Conservation (phyloP, 2,113 vertebrate genomes). For the Oryzias woworae region DNA sequence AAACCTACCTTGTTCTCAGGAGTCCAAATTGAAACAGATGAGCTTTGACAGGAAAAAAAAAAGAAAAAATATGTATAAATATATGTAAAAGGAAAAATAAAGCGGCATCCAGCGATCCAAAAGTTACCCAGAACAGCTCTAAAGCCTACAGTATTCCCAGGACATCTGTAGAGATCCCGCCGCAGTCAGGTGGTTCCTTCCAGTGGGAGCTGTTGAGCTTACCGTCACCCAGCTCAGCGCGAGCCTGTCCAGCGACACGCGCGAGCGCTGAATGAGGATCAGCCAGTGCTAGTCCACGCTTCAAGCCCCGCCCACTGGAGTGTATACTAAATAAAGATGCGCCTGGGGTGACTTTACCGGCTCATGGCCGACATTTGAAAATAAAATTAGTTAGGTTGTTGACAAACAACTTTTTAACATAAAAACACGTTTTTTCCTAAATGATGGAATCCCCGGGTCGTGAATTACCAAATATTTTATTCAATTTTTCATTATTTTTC, state of each 20-base stretch:
- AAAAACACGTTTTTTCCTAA: too few relatives aligned
- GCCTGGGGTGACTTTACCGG: too few relatives aligned
- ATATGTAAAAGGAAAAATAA: neutral
- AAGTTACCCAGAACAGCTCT: constrained; percentile 58
- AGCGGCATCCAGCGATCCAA: constrained; percentile 60
- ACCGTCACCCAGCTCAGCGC: neutral
- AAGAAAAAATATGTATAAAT: neutral
- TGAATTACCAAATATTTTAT: too few relatives aligned
- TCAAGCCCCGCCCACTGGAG: constrained; percentile 57
- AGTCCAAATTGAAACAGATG: neutral
- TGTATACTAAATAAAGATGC: constrained; percentile 22
- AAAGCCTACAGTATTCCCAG: constrained; percentile 55
- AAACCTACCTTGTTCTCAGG: too few relatives aligned
- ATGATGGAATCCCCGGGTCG: too few relatives aligned
- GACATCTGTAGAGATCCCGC: constrained; percentile 48
- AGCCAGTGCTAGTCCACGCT: constrained; percentile 23
- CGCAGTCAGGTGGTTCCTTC: constrained; percentile 27
- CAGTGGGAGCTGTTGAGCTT: constrained; percentile 8
- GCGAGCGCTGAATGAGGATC: constrained; percentile 32
- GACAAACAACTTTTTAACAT: too few relatives aligned
- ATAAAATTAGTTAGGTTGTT: neutral
- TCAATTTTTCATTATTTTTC: too few relatives aligned
- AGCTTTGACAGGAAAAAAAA: neutral
- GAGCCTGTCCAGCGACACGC: neutral
- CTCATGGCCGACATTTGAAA: neutral